Conservation (phyloP, 2,888 invertebrate genomes). For the Melinopterus prodromus region DNA sequence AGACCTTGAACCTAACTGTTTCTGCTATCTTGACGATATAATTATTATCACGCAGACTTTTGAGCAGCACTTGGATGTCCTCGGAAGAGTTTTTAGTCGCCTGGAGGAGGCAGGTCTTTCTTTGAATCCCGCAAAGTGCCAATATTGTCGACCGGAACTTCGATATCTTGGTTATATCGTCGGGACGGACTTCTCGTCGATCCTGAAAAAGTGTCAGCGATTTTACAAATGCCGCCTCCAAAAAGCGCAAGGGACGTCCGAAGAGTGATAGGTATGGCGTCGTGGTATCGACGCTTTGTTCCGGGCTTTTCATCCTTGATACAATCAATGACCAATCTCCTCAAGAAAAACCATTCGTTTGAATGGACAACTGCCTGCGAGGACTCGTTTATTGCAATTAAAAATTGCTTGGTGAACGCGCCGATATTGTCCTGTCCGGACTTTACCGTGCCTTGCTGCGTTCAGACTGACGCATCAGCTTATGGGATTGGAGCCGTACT, state of each 20-base stretch:
- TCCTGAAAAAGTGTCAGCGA: conserved; percentile 41
- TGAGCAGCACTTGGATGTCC: conserved; percentile 27
- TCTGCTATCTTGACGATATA: conserved; percentile 40
- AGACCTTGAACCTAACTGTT: conserved; percentile 25
- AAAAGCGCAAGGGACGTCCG: conserved; percentile 40
- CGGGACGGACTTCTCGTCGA: conserved; percentile 42
- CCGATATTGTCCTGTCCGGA: conserved; percentile 44
- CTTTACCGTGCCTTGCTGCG: conserved; percentile 38
- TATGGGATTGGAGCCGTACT: conserved; percentile 43
- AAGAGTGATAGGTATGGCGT: conserved; percentile 48
- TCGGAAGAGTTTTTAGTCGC: conserved; percentile 38
- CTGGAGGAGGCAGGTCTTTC: conserved; percentile 43
- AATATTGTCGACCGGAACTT: conserved; percentile 40
- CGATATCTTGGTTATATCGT: conserved; percentile 49
- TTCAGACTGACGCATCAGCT: conserved; percentile 41
- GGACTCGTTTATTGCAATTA: conserved; percentile 35
- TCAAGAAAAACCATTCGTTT: conserved; percentile 36
- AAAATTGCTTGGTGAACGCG: conserved; percentile 40
- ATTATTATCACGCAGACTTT: conserved; percentile 35
- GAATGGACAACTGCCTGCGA: conserved; percentile 41
- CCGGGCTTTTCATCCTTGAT: conserved; percentile 34
- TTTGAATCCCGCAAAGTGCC: conserved; percentile 45
- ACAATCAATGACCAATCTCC: conserved; percentile 30
- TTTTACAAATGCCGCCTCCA: conserved; percentile 44
- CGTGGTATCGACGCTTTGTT: conserved; percentile 49